Base-by-base conservation (phyloP, 2,797 vertebrate species). In the Saxicola maurus region DNA sequence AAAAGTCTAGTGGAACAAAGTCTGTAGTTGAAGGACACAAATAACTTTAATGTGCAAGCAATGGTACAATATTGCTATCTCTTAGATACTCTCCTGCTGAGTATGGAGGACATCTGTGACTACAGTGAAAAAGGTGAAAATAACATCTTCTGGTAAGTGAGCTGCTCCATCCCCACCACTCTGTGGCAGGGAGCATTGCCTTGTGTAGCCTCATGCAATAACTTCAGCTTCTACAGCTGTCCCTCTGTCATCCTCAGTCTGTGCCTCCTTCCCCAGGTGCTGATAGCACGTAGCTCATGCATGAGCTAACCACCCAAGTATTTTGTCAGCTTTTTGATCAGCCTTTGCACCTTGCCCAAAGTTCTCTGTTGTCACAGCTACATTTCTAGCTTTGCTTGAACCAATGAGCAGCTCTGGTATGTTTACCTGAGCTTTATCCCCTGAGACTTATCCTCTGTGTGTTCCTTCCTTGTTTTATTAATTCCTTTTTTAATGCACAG, bases 261-360 rank as follows among this genome's bases (percentile, higher is more conserved):
- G n/a, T 71, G 59, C 43, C 45, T 85, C 33, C 51, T 86, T 89
- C 57, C 43, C 25, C 62, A 72, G 20, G 76, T 85, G 66, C 62
- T 42, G 48, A 35, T 3, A 49, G 25, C 61, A 48, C 7, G 1
- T 57, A 78, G 49, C 23, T 53, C 0, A 0, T 33, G 40, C 27
- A 42, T 75, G 61, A 94, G 66, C 51, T 92, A 87, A 92, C 55
- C 27, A 49, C 48, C 10, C 45, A 89, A 60, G 82, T n/a, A 87
- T 89, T 94, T 91, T 89, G 89, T 92, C 76, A 48, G 40, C 48
- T 83, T 94, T 92, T 94, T 83, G 28, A 86, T 91, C 52, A 86
- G 59, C 59, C 89, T 94, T 93, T 94, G 91, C 77, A 87, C 92
- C 64, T 94, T 94, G 94, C 31, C n/a, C 71, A 18, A 86, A 69